Evolutionary conservation across 2,888 invertebrate species (phyloP), one percentile per base, ranked within the genome.

Genomic region (Exephanes ischioxanthus): DNA sequence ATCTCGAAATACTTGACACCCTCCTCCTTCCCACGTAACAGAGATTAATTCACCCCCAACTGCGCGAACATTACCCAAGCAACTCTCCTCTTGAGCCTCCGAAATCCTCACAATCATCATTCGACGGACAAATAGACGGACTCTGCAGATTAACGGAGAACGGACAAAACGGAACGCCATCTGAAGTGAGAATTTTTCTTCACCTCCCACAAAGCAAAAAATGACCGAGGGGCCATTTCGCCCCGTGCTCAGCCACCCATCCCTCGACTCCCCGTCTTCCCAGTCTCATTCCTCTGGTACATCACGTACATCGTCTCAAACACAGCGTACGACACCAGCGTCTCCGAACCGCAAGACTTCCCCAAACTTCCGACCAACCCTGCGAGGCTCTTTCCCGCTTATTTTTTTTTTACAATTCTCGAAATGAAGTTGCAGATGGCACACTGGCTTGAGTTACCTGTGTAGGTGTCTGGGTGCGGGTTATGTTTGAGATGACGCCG

Each of bases 401-500:
- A 88, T 41, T 88, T 87, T 41, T 88, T 87, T 90, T 88, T 89
- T 88, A 88, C 89, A 88, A 91, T 91, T 90, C 80, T 84, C 86
- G 91, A 91, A 92, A 93, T 92, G 91, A 93, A 93, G 91, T 92
- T 92, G 92, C 90, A 90, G 90, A 93, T 92, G 92, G 92, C 90
- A 89, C 89, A 90, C 87, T 87, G 89, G 85, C 81, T 84, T 41
- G 48, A n/a, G 37, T 67, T 48, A 41, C 26, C n/a, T 48, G 73
- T 78, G 48, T 48, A n/a, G 53, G 4, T 51, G 75, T 37, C 37
- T 45, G 16, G 83, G 51, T 73, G 84, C 33, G 61, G 30, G 68
- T 83, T 79, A 85, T 86, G 88, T 77, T 89, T 84, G 85, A 85
- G 81, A n/a, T 84, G 87, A 87, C 68, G 79, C 80, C 79, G 82